phyloP scores from a whole-genome alignment of 1,140 invertebrate species.

The Cecropterus lyciades region DNA sequence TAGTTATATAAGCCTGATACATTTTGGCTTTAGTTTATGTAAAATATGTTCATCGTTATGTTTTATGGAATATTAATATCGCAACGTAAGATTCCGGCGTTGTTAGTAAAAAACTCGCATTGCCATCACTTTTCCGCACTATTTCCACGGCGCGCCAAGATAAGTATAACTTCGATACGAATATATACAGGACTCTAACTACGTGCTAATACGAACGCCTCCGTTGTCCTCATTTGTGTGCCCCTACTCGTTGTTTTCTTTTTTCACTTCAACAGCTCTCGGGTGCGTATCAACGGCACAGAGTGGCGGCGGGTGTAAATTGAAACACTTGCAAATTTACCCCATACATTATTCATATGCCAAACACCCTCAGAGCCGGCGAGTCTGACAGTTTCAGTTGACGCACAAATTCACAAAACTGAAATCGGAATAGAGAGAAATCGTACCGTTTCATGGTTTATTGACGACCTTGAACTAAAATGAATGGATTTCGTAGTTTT shows the following conservation, averaged over 20 bases:
- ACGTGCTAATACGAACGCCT: constrained; percentile 49
- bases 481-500: not conserved
- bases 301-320: constrained; percentile 79
- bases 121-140: too few relatives aligned
- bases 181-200: constrained; percentile 34
- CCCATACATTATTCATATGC: constrained; percentile 80
- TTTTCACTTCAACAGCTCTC: constrained; percentile 75
- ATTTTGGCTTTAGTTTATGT: too few relatives aligned
- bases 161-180: too few relatives aligned
- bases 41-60: too few relatives aligned
- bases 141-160: not conserved
- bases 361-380: constrained; percentile 67
- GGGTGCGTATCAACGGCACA: constrained; percentile 67
- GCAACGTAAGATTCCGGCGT: too few relatives aligned
- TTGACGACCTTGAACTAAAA: constrained; percentile 34
- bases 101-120: too few relatives aligned
- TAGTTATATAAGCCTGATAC: too few relatives aligned
- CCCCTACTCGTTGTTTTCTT: constrained; percentile 67
- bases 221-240: constrained; percentile 50
- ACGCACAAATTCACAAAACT: constrained; percentile 62
- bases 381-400: constrained; percentile 70
- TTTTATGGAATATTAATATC: too few relatives aligned
- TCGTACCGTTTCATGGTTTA: constrained; percentile 20
- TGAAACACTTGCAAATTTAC: constrained; percentile 83
- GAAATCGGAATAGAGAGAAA: constrained; percentile 45